Conservation (phyloP, 2,113 vertebrate genomes). For the Gyps fulvus region DNA sequence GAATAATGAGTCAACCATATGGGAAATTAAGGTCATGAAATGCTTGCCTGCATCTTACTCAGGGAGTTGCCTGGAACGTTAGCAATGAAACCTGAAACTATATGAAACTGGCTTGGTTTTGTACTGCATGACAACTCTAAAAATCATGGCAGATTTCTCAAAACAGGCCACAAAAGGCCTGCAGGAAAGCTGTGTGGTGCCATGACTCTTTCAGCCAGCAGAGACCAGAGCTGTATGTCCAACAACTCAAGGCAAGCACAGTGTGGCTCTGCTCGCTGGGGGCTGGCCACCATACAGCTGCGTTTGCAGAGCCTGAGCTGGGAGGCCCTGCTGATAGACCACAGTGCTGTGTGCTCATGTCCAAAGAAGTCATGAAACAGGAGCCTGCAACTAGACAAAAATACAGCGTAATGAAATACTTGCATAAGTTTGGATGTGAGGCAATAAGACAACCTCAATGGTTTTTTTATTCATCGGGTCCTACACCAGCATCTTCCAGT, state of each 20-base stretch:
- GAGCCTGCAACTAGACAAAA: background rate
- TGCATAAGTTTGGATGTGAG: background rate
- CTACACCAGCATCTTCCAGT: conserved; percentile 18
- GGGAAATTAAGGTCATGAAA: background rate
- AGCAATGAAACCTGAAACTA: conserved; percentile 13
- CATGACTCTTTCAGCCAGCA: background rate
- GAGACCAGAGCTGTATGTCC: background rate
- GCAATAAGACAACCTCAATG: background rate
- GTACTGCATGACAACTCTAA: background rate
- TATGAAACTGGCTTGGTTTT: background rate
- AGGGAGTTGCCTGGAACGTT: background rate
- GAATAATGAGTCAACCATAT: conserved; percentile 24
- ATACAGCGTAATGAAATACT: background rate
- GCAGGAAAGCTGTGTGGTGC: background rate
- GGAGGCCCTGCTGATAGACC: background rate
- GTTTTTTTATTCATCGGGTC: background rate
- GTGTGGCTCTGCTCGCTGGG: fast-evolving
- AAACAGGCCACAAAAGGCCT: background rate
- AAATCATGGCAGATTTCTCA: conserved; percentile 11
- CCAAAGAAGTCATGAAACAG: background rate
- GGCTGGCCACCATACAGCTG: background rate
- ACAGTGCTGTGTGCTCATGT: background rate
- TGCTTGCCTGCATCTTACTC: background rate
- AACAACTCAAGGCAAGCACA: fast-evolving
- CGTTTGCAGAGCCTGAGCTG: background rate